Percentiles rank a stretch among this genome's conserved stretches.
These are phyloP conservation scores for Caenorhabditis sp. DNA, from an alignment of 2,888 invertebrate genomes.

Conservation along the genomic window DNA sequence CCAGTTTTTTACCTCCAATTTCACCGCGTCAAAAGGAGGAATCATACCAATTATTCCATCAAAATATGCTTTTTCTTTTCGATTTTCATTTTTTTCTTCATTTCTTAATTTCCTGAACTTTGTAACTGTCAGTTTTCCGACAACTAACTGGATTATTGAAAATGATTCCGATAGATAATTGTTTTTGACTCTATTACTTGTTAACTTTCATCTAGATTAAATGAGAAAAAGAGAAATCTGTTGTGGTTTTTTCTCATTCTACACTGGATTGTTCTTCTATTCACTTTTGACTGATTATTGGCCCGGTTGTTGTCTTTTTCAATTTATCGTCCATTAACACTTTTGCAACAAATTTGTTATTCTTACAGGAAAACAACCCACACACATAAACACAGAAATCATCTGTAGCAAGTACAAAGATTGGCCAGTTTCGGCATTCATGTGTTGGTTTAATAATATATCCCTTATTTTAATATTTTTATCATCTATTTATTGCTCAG, in stretches of 20 bases:
- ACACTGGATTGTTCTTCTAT: constrained; percentile 1
- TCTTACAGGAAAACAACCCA: constrained; percentile 7
- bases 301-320: constrained; percentile 13
- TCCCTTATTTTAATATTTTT: neutral
- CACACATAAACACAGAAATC: neutral
- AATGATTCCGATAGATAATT: neutral
- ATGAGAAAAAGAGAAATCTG: constrained; percentile 5
- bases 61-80: neutral
- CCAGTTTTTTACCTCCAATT: neutral
- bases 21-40: neutral
- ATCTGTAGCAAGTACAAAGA: neutral
- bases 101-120: neutral
- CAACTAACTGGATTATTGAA: neutral
- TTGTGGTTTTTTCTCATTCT: neutral
- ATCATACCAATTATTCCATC: neutral
- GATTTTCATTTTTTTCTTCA: neutral
- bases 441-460: neutral
- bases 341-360: neutral
- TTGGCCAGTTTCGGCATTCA: neutral
- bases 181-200: neutral
- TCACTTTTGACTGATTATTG: constrained; percentile 11
- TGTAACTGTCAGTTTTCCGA: neutral
- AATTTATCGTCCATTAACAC: constrained; percentile 18
- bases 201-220: constrained; percentile 5
- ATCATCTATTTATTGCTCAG: constrained; percentile 3